Evolutionary conservation across 2,113 vertebrate genomes (phyloP).

Genomic region (Eulemur rufifrons): DNA sequence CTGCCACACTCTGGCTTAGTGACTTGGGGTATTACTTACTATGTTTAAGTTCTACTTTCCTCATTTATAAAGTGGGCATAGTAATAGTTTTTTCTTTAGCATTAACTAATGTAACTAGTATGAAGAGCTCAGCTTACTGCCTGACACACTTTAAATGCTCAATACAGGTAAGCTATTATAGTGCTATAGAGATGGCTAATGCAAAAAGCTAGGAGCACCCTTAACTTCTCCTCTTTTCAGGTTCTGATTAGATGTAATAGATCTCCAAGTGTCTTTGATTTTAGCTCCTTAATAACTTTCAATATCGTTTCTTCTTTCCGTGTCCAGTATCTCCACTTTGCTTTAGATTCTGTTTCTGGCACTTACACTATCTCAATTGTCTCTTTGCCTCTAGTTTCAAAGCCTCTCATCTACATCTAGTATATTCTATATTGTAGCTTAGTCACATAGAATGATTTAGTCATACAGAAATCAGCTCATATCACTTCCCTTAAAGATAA

Average conservation of each 20-base stretch:
- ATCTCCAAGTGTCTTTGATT: neutral
- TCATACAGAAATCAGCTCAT: neutral
- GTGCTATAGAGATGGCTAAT: neutral
- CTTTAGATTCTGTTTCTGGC: neutral
- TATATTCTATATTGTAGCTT: neutral
- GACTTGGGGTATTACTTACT: neutral
- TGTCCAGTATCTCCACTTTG: neutral
- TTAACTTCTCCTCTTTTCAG: neutral
- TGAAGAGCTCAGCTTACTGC: neutral
- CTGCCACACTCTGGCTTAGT: neutral
- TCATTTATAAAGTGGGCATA: neutral
- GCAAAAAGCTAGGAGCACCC: neutral
- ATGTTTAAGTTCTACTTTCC: neutral
- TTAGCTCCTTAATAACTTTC: constrained; percentile 7
- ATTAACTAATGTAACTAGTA: neutral
- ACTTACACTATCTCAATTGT: neutral
- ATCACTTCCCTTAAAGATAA: neutral
- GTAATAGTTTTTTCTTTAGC: neutral
- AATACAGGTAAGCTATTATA: neutral
- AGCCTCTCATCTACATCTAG: neutral
- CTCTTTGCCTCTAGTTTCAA: neutral
- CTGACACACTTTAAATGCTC: neutral
- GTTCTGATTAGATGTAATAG: neutral
- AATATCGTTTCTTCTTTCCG: neutral
- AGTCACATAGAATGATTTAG: neutral